Evolutionary conservation across 2,888 invertebrate species (phyloP).

Genomic region (Tenthredo scrophulariae): DNA sequence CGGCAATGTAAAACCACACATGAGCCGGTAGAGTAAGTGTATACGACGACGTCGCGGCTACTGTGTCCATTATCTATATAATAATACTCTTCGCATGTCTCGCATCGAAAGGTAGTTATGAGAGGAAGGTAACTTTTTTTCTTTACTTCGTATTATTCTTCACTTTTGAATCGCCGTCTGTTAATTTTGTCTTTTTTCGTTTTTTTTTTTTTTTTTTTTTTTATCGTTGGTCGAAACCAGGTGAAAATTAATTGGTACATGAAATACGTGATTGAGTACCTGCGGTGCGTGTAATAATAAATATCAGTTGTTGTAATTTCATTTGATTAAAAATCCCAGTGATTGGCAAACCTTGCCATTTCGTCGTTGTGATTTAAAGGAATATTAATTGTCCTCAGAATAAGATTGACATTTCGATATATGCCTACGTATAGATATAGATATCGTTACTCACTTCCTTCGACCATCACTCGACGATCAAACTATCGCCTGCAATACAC

Average conservation of each 20-base stretch:
- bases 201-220: neutral
- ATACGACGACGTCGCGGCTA: conserved; percentile 28
- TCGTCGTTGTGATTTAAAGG: conserved; percentile 13
- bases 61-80: conserved; percentile 53
- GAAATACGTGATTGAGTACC: conserved; percentile 48
- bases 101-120: conserved; percentile 50
- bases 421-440: neutral
- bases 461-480: conserved; percentile 24
- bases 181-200: neutral
- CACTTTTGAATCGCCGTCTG: conserved; percentile 38
- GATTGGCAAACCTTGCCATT: conserved; percentile 47
- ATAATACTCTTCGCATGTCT: conserved; percentile 51
- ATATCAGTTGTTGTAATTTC: conserved; percentile 53
- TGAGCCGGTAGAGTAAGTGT: neutral
- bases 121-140: conserved; percentile 25
- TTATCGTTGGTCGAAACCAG: conserved; percentile 33
- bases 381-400: conserved; percentile 39
- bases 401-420: conserved; percentile 36
- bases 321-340: conserved; percentile 46
- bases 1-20: neutral
- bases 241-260: conserved; percentile 49
- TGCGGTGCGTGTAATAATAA: conserved; percentile 47
- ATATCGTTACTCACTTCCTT: neutral
- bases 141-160: conserved; percentile 31
- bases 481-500: conserved; percentile 9